Base-by-base conservation (phyloP, 2,888 invertebrate species). In the Trissolcus japonicus region DNA sequence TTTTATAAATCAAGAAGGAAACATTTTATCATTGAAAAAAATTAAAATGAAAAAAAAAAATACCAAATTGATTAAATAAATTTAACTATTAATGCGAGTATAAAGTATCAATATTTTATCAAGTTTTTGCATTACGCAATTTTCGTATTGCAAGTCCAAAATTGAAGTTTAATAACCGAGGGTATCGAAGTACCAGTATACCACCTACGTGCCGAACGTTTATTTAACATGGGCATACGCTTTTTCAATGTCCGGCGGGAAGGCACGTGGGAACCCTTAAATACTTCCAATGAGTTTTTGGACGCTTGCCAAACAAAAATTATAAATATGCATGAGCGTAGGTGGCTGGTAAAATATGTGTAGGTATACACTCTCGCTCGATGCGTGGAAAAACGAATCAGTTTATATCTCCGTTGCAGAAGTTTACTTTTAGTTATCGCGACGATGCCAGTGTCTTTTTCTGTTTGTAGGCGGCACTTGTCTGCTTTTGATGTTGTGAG, bases 341-440 rank as follows among this genome's bases (percentile, higher is more conserved):
- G 78, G 80, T 72, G 78, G 80, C 62, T 73, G 57, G 63, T 75
- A 78, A 51, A 76, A 76, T 76, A 78, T 53, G 74, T 74, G 72
- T 76, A 66, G 79, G 76, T 74, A 76, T 78, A 60, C 56, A 13
- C 51, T 16, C 55, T 4, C 29, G 35, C 19, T 72, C 61, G 80
- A 78, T 78, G 80, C 78, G 81, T 63, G 74, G 83, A 83, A 84
- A 84, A 84, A 80, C 84, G 83, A 83, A 81, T 83, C 82, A 78
- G 80, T 78, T 81, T 78, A 74, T 77, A 79, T 68, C 76, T 68
- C 69, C 77, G 75, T 75, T 66, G 67, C 75, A 72, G 69, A 54
- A 76, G 82, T 76, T 82, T 81, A 79, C 83, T 82, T 75, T 76
- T 76, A 76, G 79, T 79, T 75, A 72, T 72, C 78, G 51, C 74